Evolutionary conservation across 2,113 vertebrate genomes (phyloP), one percentile per base, ranked within the genome.

Genomic region (Cyprinodon brontotheroides): DNA sequence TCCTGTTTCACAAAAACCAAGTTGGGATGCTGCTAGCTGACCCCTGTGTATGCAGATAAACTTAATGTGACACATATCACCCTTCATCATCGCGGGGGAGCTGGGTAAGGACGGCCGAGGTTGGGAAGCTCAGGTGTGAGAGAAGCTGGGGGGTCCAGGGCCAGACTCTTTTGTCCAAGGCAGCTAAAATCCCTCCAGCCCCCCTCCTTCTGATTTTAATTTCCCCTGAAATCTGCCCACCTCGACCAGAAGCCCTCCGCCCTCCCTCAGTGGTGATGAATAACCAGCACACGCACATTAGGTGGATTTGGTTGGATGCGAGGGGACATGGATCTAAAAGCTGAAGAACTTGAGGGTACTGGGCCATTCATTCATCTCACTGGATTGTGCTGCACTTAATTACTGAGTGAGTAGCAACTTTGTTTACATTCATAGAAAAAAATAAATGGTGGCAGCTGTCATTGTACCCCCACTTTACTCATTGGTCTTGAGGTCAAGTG

Each of bases 141-240:
- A 83, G 90, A 84, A 68, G 50, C n/a, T 57, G 61, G 45, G 75
- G 68, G 89, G 86, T 65, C 81, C 84, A 89, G 89, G 86, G 92
- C 89, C 89, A 83, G 91, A 91, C 89, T 86, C 76, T 78, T 68
- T 83, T 87, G 81, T 93, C 86, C 89, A 94, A 92, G 93, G 94
- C 94, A 95, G 94, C 94, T 95, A 95, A 91, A 92, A 92, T 92
- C 89, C 89, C 89, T 89, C 86, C 79, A 85, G 87, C 87, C 85
- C 82, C 82, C 73, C 68, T 64, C 43, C 65, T 45, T 87, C 83
- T 77, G 75, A 85, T 86, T 85, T 82, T 79, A 72, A 86, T 87
- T 85, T 81, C 78, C 74, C 81, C 70, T 85, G 64, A 60, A 12
- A 70, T 69, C 41, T 74, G 74, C 61, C 70, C 60, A 53, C 69